Evolutionary conservation across 2,113 vertebrate genomes (phyloP), one percentile per base, ranked within the genome.

Genomic region (Planiliza haematocheilus): DNA sequence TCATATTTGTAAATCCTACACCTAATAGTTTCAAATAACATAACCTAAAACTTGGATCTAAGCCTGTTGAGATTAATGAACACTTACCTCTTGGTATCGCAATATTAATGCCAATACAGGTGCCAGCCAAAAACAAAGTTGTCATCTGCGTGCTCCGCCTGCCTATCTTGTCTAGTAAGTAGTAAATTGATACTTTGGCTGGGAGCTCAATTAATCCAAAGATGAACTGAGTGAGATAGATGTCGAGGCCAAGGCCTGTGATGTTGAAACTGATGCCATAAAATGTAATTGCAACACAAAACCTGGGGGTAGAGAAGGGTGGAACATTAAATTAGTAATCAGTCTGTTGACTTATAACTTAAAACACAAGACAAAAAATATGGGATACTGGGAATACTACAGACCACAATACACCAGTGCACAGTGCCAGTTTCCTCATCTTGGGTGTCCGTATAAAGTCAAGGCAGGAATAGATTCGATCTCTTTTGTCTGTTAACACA

Each of bases 181-280:
- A 90, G 65, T 91, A 94, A 39, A 87, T 46, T 0, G 11, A 1
- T 1, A 87, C 0, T 90, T 94, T 94, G 48, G 90, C 81, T 8
- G 94, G 94, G n/a, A 94, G 0, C 65, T 94, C 94, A 65, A 93
- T 81, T 6, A 69, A 2, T 18, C 59, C 86, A 11, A 93, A 94
- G 6, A 68, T 75, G 43, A 93, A 90, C 24, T 94, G 94, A 55
- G 93, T 94, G 7, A 94, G 78, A 68, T 92, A 92, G 10, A 94
- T 81, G n/a, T 87, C 91, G 45, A 94, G 69, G 20, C 93, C 91
- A 38, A 94, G 91, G 42, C 93, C 90, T 14, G 85, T 69, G 46
- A 93, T 86, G 66, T 93, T 93, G 61, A 94, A 92, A 82, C 89
- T 91, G 76, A 94, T 93, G 38, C 93, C 92, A 14, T 93, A 94